These are phyloP conservation scores for Discoglossus pictus DNA, from an alignment of 2,797 vertebrate genomes.

Conservation along the genomic window DNA sequence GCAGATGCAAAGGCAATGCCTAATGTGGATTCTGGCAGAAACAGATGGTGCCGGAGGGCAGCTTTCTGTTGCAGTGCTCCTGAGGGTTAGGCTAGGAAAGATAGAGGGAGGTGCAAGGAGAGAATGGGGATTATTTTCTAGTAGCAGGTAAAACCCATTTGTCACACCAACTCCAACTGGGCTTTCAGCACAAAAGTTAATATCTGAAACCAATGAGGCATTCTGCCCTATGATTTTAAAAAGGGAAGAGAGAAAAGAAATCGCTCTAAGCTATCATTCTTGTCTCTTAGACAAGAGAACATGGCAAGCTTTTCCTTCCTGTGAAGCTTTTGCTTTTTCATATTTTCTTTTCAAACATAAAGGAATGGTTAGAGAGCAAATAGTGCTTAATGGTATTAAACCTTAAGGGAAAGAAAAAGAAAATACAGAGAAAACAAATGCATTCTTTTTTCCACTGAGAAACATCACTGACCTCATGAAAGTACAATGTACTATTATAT, in stretches of 20 bases:
- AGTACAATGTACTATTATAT: conserved; percentile 53
- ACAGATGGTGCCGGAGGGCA: conserved; percentile 83
- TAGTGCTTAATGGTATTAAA: conserved; percentile 56
- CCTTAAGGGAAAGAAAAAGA: conserved; percentile 53
- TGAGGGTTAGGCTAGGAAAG: conserved; percentile 62
- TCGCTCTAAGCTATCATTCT: conserved; percentile 47
- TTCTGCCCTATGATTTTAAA: conserved; percentile 60
- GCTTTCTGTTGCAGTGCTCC: conserved; percentile 72
- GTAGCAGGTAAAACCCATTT: conserved; percentile 83
- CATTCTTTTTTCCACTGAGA: conserved; percentile 56
- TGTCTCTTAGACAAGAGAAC: conserved; percentile 42
- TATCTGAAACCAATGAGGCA: conserved; percentile 76
- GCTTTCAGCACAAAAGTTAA: conserved; percentile 75
- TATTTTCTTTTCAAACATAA: conserved; percentile 56
- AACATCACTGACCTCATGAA: conserved; percentile 61
- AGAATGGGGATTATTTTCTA: conserved; percentile 67
- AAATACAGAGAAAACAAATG: conserved; percentile 35
- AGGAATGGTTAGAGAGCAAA: conserved; percentile 56
- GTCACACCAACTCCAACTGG: conserved; percentile 77
- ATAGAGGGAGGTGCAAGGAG: conserved; percentile 54
- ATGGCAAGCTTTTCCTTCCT: conserved; percentile 47
- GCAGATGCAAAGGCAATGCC: conserved; percentile 75
- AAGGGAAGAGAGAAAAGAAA: conserved; percentile 47
- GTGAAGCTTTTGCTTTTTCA: conserved; percentile 27
- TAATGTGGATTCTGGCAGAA: conserved; percentile 72